These are phyloP conservation scores for Epinephelus lanceolatus DNA, from an alignment of 2,113 vertebrate species.

Conservation along the genomic window DNA sequence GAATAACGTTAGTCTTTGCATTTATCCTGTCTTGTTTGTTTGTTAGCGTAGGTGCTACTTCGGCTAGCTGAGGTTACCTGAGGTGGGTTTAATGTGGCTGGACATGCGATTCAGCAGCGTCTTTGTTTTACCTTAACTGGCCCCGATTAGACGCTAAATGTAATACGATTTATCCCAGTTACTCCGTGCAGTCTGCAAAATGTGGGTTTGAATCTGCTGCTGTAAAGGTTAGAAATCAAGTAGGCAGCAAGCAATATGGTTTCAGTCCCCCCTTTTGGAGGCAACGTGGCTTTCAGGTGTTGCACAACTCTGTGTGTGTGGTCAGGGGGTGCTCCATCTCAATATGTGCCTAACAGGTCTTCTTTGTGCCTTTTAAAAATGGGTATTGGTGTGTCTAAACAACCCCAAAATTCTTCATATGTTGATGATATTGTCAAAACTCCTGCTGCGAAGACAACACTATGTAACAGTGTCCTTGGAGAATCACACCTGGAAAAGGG, in stretches of 20 bases:
- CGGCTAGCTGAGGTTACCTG: neutral
- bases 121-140: neutral
- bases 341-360: neutral
- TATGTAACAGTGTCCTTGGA: neutral
- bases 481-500: constrained; percentile 45
- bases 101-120: too few species aligned
- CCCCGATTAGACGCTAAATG: neutral
- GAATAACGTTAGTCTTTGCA: constrained; percentile 20
- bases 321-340: neutral
- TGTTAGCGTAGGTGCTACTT: neutral
- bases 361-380: neutral
- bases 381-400: neutral
- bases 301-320: constrained; percentile 29
- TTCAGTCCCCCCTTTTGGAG: neutral
- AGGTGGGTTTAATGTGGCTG: neutral
- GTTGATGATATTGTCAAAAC: neutral
- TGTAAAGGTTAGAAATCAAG: neutral
- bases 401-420: neutral
- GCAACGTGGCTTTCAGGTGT: constrained; percentile 59
- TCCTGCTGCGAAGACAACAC: neutral
- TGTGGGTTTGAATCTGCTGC: neutral
- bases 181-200: neutral
- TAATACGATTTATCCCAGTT: neutral
- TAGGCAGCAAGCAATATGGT: neutral
- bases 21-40: neutral